Evolutionary conservation across 1,140 invertebrate genomes (phyloP).

Genomic region (Habropoda laboriosa): DNA sequence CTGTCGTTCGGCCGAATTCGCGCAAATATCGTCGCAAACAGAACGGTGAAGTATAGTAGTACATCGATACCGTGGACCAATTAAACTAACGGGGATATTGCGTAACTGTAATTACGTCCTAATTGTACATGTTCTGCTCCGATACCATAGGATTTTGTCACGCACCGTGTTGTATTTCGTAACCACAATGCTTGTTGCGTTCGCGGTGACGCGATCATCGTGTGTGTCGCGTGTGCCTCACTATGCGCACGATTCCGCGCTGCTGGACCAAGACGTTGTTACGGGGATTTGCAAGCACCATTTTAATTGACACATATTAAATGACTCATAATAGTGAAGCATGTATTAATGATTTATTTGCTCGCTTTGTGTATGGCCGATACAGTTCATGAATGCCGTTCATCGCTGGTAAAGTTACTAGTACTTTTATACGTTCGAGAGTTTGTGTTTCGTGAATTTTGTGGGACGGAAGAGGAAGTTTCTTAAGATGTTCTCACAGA

Average conservation of each 20-base stretch:
- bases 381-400: too few species aligned
- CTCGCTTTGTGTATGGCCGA: too few species aligned
- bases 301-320: background rate
- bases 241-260: background rate
- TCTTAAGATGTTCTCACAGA: too few species aligned
- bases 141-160: conserved; percentile 3
- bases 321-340: too few species aligned
- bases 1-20: background rate
- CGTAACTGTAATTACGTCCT: conserved; percentile 22
- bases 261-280: too few species aligned
- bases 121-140: conserved; percentile 1
- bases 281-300: background rate
- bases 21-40: too few species aligned
- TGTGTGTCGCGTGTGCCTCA: background rate
- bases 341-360: too few species aligned
- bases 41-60: background rate
- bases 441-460: too few species aligned
- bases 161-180: conserved; percentile 10
- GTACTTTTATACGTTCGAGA: too few species aligned
- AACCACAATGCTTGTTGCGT: conserved; percentile 10
- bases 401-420: too few species aligned
- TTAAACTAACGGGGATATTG: conserved; percentile 23
- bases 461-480: too few species aligned
- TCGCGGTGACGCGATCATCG: conserved; percentile 16
- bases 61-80: background rate